Conservation (phyloP, 2,113 vertebrate species). For the Tenrec ecaudatus region DNA sequence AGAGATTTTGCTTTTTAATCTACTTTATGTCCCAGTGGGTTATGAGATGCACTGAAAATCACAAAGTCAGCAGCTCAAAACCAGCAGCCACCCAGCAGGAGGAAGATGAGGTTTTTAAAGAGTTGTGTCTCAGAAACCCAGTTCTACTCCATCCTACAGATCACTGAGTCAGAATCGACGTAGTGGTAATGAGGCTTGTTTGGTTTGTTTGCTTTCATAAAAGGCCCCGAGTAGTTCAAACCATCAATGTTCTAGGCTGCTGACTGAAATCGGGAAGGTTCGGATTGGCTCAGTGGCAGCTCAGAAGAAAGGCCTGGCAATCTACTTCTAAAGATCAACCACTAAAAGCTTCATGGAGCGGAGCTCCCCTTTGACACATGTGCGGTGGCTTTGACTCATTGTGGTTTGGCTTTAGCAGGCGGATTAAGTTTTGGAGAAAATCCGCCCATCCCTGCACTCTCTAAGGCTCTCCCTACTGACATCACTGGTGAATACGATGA, state of each 20-base stretch:
- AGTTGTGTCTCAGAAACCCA: no score
- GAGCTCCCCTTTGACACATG: not conserved
- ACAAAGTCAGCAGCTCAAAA: no score
- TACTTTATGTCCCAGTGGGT: not conserved
- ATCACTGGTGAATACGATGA: not conserved
- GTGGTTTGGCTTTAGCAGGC: not conserved
- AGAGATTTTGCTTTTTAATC: not conserved
- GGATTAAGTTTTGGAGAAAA: constrained; percentile 6
- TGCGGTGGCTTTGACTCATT: not conserved
- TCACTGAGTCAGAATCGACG: no score
- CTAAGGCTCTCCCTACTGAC: not conserved
- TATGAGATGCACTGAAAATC: no score
- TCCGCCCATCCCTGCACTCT: not conserved
- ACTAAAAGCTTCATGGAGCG: not conserved
- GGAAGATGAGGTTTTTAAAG: no score
- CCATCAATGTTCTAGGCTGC: not conserved
- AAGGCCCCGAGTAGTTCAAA: not conserved
- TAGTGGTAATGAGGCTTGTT: no score
- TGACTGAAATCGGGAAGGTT: not conserved
- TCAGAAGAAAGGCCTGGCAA: not conserved
- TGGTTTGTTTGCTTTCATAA: no score
- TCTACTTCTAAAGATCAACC: not conserved
- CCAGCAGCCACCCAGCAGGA: no score
- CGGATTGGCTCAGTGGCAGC: not conserved
- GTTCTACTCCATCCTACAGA: no score